A percentile compares a stretch with the other conserved stretches of the same genome.
Conservation (phyloP, 2,888 invertebrate genomes). For the Nesidiocoris tenuis region DNA sequence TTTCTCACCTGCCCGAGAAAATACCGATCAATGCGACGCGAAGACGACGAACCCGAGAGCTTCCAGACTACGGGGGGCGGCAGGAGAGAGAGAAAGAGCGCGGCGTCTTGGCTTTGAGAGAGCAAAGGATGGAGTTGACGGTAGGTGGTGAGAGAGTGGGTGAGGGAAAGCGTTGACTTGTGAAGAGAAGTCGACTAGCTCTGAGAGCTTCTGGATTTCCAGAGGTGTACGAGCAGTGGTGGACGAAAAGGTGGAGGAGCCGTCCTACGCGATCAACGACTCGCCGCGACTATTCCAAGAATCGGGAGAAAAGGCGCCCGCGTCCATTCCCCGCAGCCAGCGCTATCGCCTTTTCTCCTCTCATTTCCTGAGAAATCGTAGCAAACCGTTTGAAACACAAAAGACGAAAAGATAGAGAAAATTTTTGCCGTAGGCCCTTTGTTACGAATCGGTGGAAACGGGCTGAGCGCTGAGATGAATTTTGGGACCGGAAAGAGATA, state of each 20-base stretch:
- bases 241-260: not conserved
- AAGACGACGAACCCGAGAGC: not conserved
- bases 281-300: not conserved
- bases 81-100: not conserved
- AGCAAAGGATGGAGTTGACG: too few species aligned
- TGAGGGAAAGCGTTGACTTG: not conserved
- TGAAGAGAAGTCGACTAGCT: not conserved
- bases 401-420: too few species aligned
- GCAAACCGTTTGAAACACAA: too few species aligned
- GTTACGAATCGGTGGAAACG: too few species aligned
- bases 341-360: too few species aligned
- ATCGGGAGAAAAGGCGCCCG: not conserved
- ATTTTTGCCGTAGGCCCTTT: too few species aligned
- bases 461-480: too few species aligned
- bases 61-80: not conserved
- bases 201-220: not conserved
- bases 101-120: too few species aligned
- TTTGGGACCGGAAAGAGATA: too few species aligned
- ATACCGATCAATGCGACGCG: constrained; percentile 32
- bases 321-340: too few species aligned
- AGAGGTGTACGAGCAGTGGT: not conserved
- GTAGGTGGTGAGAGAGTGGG: too few species aligned
- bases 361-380: too few species aligned
- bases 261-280: not conserved
- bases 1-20: constrained; percentile 44